A percentile compares a stretch with the other conserved stretches of the same genome.
Conservation (phyloP, 2,113 vertebrate species). For the Apus apus region DNA sequence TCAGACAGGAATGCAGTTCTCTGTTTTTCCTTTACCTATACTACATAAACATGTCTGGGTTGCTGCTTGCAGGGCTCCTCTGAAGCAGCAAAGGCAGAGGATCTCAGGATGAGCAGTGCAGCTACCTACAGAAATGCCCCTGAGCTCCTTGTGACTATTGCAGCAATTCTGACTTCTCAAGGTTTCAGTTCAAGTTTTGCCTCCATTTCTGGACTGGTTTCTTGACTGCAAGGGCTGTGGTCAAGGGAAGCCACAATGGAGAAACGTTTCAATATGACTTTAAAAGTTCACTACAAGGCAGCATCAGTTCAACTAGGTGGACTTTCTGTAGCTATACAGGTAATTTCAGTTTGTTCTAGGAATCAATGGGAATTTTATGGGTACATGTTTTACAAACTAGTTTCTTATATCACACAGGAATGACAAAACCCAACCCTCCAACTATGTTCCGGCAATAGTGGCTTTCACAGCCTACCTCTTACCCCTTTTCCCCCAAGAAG, state of each 20-base stretch:
- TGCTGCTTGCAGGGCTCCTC: background rate
- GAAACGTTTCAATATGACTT: background rate
- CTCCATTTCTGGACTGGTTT: background rate
- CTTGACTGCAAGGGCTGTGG: background rate
- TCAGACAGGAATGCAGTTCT: slow-evolving; percentile 82
- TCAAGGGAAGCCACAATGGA: background rate
- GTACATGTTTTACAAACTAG: background rate
- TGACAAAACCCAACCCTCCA: background rate
- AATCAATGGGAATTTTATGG: background rate
- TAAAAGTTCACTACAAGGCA: background rate
- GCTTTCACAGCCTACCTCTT: background rate
- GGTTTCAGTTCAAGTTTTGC: background rate
- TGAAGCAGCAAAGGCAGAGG: background rate
- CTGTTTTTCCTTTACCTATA: slow-evolving; percentile 83
- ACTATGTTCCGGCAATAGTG: background rate
- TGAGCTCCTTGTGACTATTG: background rate
- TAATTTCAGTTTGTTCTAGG: background rate
- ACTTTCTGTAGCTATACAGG: background rate
- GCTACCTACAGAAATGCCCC: background rate
- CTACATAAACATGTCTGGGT: slow-evolving; percentile 82
- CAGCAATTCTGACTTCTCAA: background rate
- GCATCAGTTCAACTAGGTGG: background rate
- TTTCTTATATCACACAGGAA: background rate
- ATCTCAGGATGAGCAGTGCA: background rate
- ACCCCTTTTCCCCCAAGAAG: slow-evolving; percentile 46